phyloP scores from a whole-genome alignment of 2,888 invertebrate species.

The Bellardia pandia region DNA sequence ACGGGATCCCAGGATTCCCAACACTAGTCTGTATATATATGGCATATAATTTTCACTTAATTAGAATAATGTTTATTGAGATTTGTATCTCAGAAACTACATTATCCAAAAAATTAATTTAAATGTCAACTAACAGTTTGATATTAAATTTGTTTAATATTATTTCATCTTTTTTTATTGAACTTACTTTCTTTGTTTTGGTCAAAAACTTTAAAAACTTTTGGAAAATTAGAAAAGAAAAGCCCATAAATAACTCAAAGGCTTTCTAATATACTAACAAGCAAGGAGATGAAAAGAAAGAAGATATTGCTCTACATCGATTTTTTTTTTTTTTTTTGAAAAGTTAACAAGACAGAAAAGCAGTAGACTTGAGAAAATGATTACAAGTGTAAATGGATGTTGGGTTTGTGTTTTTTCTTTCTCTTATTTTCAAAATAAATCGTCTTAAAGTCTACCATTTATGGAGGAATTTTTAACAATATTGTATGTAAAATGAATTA shows the following conservation, averaged over 20 bases:
- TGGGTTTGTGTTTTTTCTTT: neutral
- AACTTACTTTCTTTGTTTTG: neutral
- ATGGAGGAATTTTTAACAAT: slow-evolving; percentile 16
- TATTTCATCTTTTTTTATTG: neutral
- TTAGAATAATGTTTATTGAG: no score
- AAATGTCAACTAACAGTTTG: neutral
- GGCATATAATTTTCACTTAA: no score
- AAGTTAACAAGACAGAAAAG: neutral
- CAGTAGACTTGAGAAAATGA: slow-evolving; percentile 9
- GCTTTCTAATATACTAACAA: slow-evolving; percentile 44
- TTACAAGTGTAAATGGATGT: slow-evolving; percentile 25
- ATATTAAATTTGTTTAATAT: slow-evolving; percentile 9
- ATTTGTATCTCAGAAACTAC: neutral
- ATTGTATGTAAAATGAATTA: slow-evolving; percentile 27
- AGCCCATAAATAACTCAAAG: slow-evolving; percentile 58
- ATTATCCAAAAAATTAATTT: neutral
- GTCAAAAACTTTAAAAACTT: neutral
- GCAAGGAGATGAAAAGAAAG: slow-evolving; percentile 10
- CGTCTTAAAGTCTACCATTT: slow-evolving; percentile 37
- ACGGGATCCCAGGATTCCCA: no score
- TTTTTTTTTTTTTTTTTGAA: slow-evolving; percentile 27
- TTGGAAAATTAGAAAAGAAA: slow-evolving; percentile 49
- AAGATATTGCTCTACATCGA: slow-evolving; percentile 16
- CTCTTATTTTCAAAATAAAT: slow-evolving; percentile 4
- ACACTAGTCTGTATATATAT: no score